These are phyloP conservation scores for Pygmarrhopalites habei DNA, from an alignment of 1,140 invertebrate species.

Conservation along the genomic window DNA sequence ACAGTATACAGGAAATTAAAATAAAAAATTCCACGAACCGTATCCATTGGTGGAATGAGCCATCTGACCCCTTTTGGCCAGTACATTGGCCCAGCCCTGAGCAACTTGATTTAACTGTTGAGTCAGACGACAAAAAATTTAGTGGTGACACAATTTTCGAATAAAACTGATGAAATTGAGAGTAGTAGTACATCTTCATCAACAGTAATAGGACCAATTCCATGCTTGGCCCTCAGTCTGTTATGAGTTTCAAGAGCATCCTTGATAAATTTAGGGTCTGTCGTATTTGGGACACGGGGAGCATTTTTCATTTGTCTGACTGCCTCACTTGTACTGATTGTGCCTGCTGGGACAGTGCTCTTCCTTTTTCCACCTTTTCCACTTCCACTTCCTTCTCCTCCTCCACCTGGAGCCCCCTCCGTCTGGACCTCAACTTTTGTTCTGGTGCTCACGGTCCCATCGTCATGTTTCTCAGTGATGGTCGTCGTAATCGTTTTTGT, in stretches of 20 bases:
- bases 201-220: constrained; percentile 58
- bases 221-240: constrained; percentile 62
- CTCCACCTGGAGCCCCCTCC: not conserved
- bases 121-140: not conserved
- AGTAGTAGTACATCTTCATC: constrained; percentile 56
- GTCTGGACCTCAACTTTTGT: constrained; percentile 20
- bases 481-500: constrained; percentile 24
- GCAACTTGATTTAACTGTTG: constrained; percentile 58
- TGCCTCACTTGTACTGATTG: not conserved
- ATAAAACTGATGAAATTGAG: constrained; percentile 12
- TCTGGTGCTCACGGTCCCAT: constrained; percentile 15
- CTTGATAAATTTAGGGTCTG: constrained; percentile 23
- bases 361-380: too few species aligned
- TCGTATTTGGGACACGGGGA: not conserved
- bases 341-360: not conserved
- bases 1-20: not conserved
- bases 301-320: not conserved
- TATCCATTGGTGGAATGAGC: constrained; percentile 50
- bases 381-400: too few species aligned
- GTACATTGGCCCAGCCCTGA: constrained; percentile 72
- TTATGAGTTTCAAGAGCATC: constrained; percentile 55
- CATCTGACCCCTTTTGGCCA: constrained; percentile 59
- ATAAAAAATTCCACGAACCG: not conserved
- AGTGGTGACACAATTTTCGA: not conserved
- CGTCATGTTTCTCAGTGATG: constrained; percentile 20